Base-by-base conservation (phyloP, 2,797 vertebrate species). In the Peromyscus aztecus region DNA sequence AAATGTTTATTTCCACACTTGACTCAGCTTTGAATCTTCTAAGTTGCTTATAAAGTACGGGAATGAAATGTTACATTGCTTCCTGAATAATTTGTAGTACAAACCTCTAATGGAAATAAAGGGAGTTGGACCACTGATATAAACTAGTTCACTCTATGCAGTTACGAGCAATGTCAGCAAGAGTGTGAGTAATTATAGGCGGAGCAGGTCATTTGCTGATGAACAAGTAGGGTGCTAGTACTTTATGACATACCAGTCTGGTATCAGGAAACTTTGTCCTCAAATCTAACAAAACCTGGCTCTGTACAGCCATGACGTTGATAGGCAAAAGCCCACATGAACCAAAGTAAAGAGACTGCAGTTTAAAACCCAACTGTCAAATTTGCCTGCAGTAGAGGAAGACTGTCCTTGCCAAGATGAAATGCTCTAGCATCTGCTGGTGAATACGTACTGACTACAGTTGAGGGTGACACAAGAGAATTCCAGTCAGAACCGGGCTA, bases 361-460 rank as follows among this genome's bases (percentile, higher is more conserved):
- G 0, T 80, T 95, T 91, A 94, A 97, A 97, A 59, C 1, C 19
- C 76, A 19, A 83, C 77, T 88, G 46, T 19, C 21, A 85, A 67
- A 13, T 91, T 83, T 87, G 17, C 65, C 27, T 78, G 12, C 83
- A 61, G 61, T 31, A 7, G 7, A 93, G 19, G 21, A 88, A 34
- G 87, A 46, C 59, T 80, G 91, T 93, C 90, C 55, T n/a, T 84
- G 19, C 34, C 87, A 85, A 77, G 43, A 83, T 76, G 16, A 91
- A 97, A 93, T 34, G 43, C 5, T 57, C 19, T 34, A 71, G n/a
- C 1, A 7, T 63, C 24, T 16, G 86, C 78, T 90, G 91, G 92
- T 76, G 61, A 69, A 73, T 31, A 49, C 16, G 10, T 43, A 73
- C 55, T 85, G 23, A 80, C 19, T 65, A 16, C 17, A 21, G n/a